These are phyloP conservation scores for Platyscapa corneri DNA, from an alignment of 1,140 invertebrate species.

Conservation along the genomic window DNA sequence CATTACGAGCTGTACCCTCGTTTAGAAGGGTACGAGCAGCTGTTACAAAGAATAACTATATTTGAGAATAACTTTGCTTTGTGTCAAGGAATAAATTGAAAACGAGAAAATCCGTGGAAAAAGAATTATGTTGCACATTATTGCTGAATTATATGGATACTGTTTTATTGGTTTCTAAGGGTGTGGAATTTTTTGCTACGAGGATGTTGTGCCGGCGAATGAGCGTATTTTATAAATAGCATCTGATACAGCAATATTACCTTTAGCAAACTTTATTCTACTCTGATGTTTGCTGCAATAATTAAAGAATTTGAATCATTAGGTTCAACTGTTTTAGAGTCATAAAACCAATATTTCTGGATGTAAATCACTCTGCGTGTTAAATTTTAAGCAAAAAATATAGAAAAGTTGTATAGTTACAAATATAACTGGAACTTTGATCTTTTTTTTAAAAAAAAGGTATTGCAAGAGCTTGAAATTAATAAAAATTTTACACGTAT, in stretches of 20 bases:
- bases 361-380: no score
- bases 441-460: no score
- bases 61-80: not conserved
- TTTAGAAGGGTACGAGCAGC: not conserved
- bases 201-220: not conserved
- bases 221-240: no score
- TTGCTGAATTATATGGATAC: not conserved
- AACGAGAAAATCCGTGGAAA: not conserved
- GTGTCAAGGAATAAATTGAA: not conserved
- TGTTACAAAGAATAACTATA: not conserved
- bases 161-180: not conserved
- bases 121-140: not conserved
- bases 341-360: not conserved
- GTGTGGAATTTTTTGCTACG: not conserved
- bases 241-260: no score
- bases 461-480: no score
- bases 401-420: no score
- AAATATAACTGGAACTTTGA: no score
- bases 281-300: no score
- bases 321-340: not conserved
- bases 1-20: not conserved
- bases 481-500: no score
- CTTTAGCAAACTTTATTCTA: no score
- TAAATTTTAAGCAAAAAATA: no score
- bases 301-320: no score